Percentiles rank a stretch among this genome's conserved stretches.
Conservation (phyloP, 2,113 vertebrate species). For the Astur gentilis region DNA sequence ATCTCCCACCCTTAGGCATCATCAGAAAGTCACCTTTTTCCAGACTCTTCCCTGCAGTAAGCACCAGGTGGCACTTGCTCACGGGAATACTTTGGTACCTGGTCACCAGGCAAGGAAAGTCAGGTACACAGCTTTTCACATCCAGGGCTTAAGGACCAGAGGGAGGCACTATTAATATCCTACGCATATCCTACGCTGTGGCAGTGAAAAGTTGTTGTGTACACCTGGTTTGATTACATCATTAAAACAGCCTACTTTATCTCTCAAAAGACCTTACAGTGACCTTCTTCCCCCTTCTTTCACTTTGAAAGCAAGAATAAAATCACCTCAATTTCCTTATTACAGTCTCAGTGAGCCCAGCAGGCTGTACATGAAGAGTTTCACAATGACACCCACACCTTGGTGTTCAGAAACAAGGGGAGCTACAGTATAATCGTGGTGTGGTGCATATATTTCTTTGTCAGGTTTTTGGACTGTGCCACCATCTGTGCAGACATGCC, state of each 20-base stretch:
- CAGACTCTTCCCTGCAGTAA: neutral
- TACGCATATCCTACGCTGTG: fast-evolving
- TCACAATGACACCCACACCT: neutral
- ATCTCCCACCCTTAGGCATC: neutral
- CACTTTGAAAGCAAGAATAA: neutral
- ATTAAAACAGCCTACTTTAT: neutral
- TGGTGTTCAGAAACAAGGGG: neutral
- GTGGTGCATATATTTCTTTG: neutral
- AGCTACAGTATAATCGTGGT: neutral
- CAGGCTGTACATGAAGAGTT: neutral
- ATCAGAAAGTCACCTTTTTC: neutral
- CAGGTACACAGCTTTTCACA: neutral
- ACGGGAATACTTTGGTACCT: neutral
- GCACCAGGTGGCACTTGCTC: neutral
- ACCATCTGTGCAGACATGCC: neutral
- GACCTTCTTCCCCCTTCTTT: neutral
- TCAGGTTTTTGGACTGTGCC: neutral
- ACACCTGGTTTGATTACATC: neutral
- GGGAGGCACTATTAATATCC: neutral
- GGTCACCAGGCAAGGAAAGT: neutral
- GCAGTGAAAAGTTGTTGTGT: neutral
- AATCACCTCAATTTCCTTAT: neutral
- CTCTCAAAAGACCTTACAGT: neutral
- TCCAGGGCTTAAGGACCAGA: neutral
- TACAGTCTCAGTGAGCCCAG: neutral